phyloP scores from a whole-genome alignment of 1,140 invertebrate genomes.

The Drosophila busckii region DNA sequence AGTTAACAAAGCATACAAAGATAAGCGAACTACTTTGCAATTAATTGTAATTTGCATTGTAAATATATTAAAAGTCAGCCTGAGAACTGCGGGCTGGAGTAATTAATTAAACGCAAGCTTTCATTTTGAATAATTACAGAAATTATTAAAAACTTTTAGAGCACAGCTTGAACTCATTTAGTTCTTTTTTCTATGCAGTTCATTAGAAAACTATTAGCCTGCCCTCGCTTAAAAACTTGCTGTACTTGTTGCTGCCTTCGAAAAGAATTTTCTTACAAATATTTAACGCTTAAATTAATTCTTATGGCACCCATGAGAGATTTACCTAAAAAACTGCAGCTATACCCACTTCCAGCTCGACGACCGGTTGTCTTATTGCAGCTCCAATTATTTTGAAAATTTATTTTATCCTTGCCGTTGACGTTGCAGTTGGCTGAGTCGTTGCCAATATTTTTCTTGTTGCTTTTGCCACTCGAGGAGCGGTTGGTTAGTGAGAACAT shows the following conservation, averaged over 20 bases:
- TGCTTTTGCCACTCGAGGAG: slow-evolving; percentile 70
- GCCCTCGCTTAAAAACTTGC: no score
- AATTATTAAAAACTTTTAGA: no score
- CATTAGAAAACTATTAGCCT: no score
- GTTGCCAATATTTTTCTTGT: slow-evolving; percentile 37
- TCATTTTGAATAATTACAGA: no score
- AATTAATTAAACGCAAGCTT: no score
- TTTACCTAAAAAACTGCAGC: slow-evolving; percentile 78
- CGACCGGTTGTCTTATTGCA: slow-evolving; percentile 78
- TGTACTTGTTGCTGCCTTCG: no score
- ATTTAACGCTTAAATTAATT: slow-evolving; percentile 21
- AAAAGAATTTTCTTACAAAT: no score
- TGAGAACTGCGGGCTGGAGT: no score
- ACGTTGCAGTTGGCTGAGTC: slow-evolving; percentile 21
- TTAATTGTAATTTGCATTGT: slow-evolving; percentile 65
- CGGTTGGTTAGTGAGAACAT: slow-evolving; percentile 72
- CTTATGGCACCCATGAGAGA: slow-evolving; percentile 19
- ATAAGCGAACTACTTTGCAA: no score
- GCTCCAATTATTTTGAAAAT: slow-evolving; percentile 78
- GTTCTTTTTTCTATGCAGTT: no score
- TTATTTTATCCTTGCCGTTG: slow-evolving; percentile 72
- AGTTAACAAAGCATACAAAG: slow-evolving; percentile 29
- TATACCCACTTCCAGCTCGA: slow-evolving; percentile 75
- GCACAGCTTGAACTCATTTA: no score
- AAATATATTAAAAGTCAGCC: slow-evolving; percentile 46